Evolutionary conservation across 2,113 vertebrate genomes (phyloP), one percentile per base, ranked within the genome.

Genomic region (Eretmodus cyanostictus): DNA sequence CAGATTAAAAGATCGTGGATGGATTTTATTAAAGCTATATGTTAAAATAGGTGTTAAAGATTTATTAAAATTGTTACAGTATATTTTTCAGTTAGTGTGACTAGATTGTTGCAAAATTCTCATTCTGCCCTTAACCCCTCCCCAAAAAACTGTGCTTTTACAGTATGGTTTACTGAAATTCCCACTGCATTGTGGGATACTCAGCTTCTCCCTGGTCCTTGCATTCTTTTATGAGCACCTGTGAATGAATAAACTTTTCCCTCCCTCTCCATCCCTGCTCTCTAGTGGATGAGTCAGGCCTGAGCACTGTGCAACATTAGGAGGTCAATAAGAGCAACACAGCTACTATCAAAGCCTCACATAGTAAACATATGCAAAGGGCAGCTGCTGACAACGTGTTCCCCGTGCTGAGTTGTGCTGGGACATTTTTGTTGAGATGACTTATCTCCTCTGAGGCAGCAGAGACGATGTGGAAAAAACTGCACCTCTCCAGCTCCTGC

Each of bases 401-500:
- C 16, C 71, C 14, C 6, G 31, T 40, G 38, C 63, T 19, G 55
- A 91, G 49, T 9, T 86, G 90, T 83, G 87, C 83, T 4, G 73
- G 90, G 91, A 89, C 63, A 4, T 84, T 91, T 84, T 86, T 85
- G 81, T 80, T 47, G 47, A 84, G 57, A 80, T 84, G 82, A 89
- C 85, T 87, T 81, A 87, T 73, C 84, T 92, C 84, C 86, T 91
- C 79, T 61, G 88, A 91, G 92, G 82, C 87, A 83, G 87, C 81
- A 78, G 71, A 55, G 83, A 88, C 83, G 92, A 92, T 63, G 93
- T 91, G 53, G 86, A 86, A 92, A 90, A 93, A 45, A 89, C 91
- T 93, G 92, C 94, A 91, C 87, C 89, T 82, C 90, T 88, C 91
- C 79, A 55, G 87, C 89, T 95, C 89, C 92, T 93, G 93, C 93